Conservation (phyloP, 2,888 invertebrate genomes). For the Muschampia plurimacula region DNA sequence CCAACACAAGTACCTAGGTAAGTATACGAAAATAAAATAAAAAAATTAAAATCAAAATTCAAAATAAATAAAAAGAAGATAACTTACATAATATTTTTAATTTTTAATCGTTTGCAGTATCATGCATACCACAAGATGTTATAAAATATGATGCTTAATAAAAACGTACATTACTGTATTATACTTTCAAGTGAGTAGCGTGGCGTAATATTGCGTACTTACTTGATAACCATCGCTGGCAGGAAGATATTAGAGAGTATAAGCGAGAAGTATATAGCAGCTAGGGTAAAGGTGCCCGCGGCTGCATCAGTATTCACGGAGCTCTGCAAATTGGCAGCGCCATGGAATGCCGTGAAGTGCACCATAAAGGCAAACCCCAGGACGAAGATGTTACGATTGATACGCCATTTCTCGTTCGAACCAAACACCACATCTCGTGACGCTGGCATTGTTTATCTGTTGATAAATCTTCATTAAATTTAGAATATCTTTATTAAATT, state of each 20-base stretch:
- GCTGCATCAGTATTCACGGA: slow-evolving; percentile 93
- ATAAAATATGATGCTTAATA: too few species aligned
- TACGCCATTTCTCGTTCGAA: slow-evolving; percentile 89
- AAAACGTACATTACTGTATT: too few species aligned
- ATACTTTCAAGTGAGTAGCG: too few species aligned
- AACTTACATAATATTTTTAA: too few species aligned
- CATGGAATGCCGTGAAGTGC: slow-evolving; percentile 96
- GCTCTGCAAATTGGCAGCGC: slow-evolving; percentile 93
- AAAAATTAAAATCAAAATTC: too few species aligned
- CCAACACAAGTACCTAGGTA: too few species aligned
- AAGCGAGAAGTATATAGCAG: slow-evolving; percentile 94
- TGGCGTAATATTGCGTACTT: slow-evolving; percentile 37
- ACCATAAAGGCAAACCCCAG: slow-evolving; percentile 96
- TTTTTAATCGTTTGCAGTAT: too few species aligned
- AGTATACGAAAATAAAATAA: too few species aligned
- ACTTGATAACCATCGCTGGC: slow-evolving; percentile 94
- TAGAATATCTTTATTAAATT: too few species aligned
- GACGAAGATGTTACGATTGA: slow-evolving; percentile 93
- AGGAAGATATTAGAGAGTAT: slow-evolving; percentile 96
- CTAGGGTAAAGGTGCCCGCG: slow-evolving; percentile 93
- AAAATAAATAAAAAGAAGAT: too few species aligned
- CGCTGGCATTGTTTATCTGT: slow-evolving; percentile 46
- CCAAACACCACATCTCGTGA: slow-evolving; percentile 69
- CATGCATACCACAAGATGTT: too few species aligned
- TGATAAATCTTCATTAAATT: neutral